Base-by-base conservation (phyloP, 2,113 vertebrate genomes). In the Monarcha castaneiventris region DNA sequence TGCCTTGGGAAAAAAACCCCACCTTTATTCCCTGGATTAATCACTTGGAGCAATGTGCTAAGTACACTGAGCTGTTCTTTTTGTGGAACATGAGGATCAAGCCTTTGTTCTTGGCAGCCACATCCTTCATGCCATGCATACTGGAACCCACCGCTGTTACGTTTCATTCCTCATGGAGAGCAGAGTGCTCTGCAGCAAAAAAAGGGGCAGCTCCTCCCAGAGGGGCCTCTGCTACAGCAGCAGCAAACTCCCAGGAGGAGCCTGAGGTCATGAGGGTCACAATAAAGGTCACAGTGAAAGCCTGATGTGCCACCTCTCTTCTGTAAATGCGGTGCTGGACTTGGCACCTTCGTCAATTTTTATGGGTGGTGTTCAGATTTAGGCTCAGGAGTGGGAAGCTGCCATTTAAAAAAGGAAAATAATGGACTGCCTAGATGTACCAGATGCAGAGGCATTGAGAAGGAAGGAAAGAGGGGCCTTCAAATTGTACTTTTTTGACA, bases 81-180 rank as follows among this genome's bases (percentile, higher is more conserved):
- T 87, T 85, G 92, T 83, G 90, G 92, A 95, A 64, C 35, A 5
- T 1, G 1, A 71, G 90, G 92, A 66, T 88, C 90, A 81, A 88
- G 75, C 75, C 68, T 86, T 79, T 12, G 27, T 59, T 90, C 96
- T 92, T 93, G 96, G 95, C 96, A 96, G 75, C 41, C 68, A 63
- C 18, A 4, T 86, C 82, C 62, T 56, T 96, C 88, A 77, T 94
- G 85, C 94, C 59, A 0, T 23, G 90, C 95, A 94, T 93, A 64
- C 92, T 94, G 83, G 84, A 94, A 93, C 59, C 67, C 79, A 68
- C 83, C 9, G 3, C 27, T 88, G 85, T 62, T 94, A 58, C 66
- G 84, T 88, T 90, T 83, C 16, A 3, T 62, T 85, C 67, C n/a
- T 61, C 63, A 49, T 0, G 0, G 59, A 85, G 46, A 85, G 32